Evolutionary conservation across 1,140 invertebrate genomes (phyloP).

Genomic region (Camponotus floridanus): DNA sequence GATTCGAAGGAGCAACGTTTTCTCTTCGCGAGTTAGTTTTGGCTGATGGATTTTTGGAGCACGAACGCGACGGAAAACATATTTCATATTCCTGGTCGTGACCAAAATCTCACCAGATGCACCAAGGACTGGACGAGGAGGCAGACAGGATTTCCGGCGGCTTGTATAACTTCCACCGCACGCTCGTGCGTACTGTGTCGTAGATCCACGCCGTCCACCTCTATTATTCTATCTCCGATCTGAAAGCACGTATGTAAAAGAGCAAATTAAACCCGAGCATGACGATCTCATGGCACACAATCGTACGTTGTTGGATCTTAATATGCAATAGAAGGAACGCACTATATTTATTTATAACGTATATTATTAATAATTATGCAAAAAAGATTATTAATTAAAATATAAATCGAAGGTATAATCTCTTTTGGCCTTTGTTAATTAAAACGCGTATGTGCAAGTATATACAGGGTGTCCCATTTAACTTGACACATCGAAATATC

Average conservation of each 20-base stretch:
- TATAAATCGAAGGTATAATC: not conserved
- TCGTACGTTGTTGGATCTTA: slow-evolving; percentile 6
- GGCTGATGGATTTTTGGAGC: not conserved
- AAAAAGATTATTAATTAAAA: no score
- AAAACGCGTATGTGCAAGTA: not conserved
- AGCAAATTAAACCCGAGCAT: not conserved
- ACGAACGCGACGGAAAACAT: slow-evolving; percentile 34
- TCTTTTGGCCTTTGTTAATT: not conserved
- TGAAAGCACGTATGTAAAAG: slow-evolving; percentile 81
- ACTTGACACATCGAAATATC: no score
- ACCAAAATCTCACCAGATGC: slow-evolving; percentile 89
- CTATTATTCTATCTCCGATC: slow-evolving; percentile 95
- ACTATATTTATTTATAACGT: no score
- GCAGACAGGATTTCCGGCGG: slow-evolving; percentile 94
- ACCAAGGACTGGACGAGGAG: slow-evolving; percentile 97
- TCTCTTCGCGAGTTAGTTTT: not conserved
- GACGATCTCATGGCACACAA: not conserved
- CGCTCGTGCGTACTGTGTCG: slow-evolving; percentile 96
- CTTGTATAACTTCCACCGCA: slow-evolving; percentile 98
- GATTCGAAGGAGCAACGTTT: not conserved
- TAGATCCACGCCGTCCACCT: slow-evolving; percentile 97
- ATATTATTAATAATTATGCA: no score
- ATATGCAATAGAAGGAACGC: not conserved
- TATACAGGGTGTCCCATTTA: not conserved
- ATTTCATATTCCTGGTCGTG: slow-evolving; percentile 68